Percentiles rank a stretch among this genome's conserved stretches.
Conservation (phyloP, 1,140 invertebrate genomes). For the Ceratina japonica region DNA sequence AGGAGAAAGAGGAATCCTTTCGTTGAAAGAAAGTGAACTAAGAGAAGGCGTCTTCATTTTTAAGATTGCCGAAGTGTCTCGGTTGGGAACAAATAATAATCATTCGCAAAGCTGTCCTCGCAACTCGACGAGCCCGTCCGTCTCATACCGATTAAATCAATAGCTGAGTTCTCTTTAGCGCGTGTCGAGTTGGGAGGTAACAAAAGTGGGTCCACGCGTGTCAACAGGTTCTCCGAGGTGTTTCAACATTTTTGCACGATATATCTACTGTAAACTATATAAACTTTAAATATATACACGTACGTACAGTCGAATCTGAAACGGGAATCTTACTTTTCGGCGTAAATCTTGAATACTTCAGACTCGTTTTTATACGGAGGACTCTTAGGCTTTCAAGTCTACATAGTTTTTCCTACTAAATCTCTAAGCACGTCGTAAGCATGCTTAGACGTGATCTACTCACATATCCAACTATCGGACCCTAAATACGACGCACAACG, state of each 20-base stretch:
- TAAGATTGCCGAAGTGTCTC: conserved; percentile 13
- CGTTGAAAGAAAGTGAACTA: background rate
- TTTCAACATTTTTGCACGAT: conserved; percentile 1
- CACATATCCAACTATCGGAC: conserved; percentile 34
- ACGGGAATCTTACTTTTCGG: background rate
- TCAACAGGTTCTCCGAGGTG: conserved; percentile 9
- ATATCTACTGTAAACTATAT: conserved; percentile 5
- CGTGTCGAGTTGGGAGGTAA: conserved; percentile 11
- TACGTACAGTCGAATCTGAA: background rate
- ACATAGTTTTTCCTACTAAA: background rate
- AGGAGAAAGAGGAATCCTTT: background rate
- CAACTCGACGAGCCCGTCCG: conserved; percentile 43
- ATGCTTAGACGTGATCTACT: background rate
- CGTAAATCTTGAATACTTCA: background rate
- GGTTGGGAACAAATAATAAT: conserved; percentile 47
- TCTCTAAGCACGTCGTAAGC: background rate
- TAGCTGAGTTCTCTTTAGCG: conserved; percentile 12
- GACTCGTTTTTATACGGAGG: background rate
- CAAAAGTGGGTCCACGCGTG: conserved; percentile 33
- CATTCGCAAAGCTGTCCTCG: conserved; percentile 12
- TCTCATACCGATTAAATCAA: conserved; percentile 19
- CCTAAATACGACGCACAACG: conserved; percentile 26
- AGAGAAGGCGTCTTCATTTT: background rate
- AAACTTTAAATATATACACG: background rate
- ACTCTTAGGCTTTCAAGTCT: background rate